Evolutionary conservation across 2,888 invertebrate species (phyloP).

Genomic region (Eilema caniola): DNA sequence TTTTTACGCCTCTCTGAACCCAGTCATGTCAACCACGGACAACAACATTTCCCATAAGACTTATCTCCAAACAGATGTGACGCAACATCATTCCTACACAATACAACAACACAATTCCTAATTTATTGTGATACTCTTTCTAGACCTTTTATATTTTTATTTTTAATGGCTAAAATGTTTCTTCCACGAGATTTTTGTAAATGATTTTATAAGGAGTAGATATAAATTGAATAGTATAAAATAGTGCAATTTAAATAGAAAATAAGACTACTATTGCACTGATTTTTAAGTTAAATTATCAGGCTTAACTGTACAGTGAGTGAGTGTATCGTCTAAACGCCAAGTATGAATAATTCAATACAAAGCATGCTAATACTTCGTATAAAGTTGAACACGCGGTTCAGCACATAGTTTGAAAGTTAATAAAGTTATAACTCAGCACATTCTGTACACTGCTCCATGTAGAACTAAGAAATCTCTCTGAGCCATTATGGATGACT

Average conservation of each 20-base stretch:
- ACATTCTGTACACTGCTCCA: neutral
- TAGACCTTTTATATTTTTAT: neutral
- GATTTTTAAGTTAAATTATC: neutral
- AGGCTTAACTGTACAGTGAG: neutral
- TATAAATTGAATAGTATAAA: too few species aligned
- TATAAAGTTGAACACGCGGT: conserved; percentile 7
- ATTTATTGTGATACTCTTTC: conserved; percentile 16
- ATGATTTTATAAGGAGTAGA: too few species aligned
- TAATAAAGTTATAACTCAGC: conserved; percentile 10
- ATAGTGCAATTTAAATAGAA: too few species aligned
- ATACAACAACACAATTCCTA: conserved; percentile 21
- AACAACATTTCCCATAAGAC: conserved; percentile 45
- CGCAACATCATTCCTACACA: conserved; percentile 20
- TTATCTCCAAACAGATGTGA: conserved; percentile 30
- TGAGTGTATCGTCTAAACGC: neutral
- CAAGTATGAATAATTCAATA: neutral
- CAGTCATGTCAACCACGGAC: conserved; percentile 38
- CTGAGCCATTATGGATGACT: conserved; percentile 4
- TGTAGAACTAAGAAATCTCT: conserved; percentile 11
- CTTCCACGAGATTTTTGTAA: neutral
- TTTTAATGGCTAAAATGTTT: neutral
- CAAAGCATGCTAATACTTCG: neutral
- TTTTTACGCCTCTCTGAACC: conserved; percentile 42
- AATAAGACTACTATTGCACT: neutral
- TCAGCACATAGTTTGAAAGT: conserved; percentile 9